phyloP scores from a whole-genome alignment of 2,888 invertebrate genomes.

The Drosophila testacea region DNA sequence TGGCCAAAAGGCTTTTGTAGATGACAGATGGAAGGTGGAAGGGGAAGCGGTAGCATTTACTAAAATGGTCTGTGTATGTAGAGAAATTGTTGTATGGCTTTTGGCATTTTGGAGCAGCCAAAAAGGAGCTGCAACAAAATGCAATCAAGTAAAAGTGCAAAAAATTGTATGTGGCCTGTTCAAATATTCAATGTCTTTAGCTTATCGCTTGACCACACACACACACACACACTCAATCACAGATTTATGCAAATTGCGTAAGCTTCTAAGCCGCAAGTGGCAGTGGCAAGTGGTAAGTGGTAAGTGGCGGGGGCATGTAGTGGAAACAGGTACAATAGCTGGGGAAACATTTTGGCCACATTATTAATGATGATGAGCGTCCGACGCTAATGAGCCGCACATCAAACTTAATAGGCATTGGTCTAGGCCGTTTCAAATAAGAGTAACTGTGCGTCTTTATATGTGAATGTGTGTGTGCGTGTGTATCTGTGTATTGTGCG shows the following conservation, averaged over 20 bases:
- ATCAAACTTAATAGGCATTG: slow-evolving; percentile 59
- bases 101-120: slow-evolving; percentile 18
- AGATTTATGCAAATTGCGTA: slow-evolving; percentile 68
- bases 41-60: background rate
- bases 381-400: slow-evolving; percentile 66
- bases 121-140: slow-evolving; percentile 34
- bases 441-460: slow-evolving; percentile 9
- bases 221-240: slow-evolving; percentile 7
- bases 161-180: slow-evolving; percentile 25
- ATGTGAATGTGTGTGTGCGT: background rate
- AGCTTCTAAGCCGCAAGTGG: slow-evolving; percentile 55
- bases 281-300: background rate
- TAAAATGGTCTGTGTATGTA: slow-evolving; percentile 8
- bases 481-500: slow-evolving; percentile 13
- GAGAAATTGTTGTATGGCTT: slow-evolving; percentile 30
- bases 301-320: background rate
- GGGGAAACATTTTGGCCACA: slow-evolving; percentile 43
- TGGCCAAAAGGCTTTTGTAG: slow-evolving; percentile 14
- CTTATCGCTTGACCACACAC: slow-evolving; percentile 26
- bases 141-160: slow-evolving; percentile 69
- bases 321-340: slow-evolving; percentile 1
- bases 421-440: slow-evolving; percentile 27
- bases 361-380: slow-evolving; percentile 71
- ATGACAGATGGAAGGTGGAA: background rate
- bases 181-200: slow-evolving; percentile 39